These are phyloP conservation scores for Otolemur garnettii DNA, from an alignment of 2,113 vertebrate species.

Conservation along the genomic window DNA sequence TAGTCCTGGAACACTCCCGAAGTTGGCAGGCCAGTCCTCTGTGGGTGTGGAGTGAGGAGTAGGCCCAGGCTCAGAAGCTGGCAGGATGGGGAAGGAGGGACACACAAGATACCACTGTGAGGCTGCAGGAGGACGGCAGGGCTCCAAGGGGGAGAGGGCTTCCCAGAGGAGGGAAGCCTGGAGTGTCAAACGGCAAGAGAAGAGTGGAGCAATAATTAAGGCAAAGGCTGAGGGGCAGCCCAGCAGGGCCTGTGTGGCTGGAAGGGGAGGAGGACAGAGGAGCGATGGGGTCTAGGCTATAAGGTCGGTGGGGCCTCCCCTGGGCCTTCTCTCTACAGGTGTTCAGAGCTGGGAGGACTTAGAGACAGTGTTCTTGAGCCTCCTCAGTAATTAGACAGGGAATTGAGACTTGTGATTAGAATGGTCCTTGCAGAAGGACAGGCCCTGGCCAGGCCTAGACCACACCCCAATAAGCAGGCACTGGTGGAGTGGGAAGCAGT, in stretches of 20 bases:
- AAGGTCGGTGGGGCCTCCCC: neutral
- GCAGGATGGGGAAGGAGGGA: neutral
- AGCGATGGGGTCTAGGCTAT: neutral
- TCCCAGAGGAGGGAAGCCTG: neutral
- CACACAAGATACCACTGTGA: neutral
- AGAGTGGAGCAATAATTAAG: neutral
- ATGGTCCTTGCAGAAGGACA: neutral
- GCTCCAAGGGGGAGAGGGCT: neutral
- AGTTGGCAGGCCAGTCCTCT: neutral
- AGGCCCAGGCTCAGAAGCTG: neutral
- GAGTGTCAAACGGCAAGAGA: neutral
- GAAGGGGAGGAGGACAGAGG: neutral
- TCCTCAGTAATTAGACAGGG: neutral
- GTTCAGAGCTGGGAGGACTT: neutral
- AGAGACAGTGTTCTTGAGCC: neutral
- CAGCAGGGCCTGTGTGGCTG: neutral
- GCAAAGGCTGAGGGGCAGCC: neutral
- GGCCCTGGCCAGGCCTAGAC: neutral
- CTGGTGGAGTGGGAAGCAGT: neutral
- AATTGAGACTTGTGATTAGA: neutral
- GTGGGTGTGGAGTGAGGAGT: neutral
- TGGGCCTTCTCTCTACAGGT: neutral
- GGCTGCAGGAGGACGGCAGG: neutral
- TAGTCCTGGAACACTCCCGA: neutral
- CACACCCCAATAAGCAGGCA: neutral